phyloP scores from a whole-genome alignment of 2,888 invertebrate species.

The Heliconius ethilla region DNA sequence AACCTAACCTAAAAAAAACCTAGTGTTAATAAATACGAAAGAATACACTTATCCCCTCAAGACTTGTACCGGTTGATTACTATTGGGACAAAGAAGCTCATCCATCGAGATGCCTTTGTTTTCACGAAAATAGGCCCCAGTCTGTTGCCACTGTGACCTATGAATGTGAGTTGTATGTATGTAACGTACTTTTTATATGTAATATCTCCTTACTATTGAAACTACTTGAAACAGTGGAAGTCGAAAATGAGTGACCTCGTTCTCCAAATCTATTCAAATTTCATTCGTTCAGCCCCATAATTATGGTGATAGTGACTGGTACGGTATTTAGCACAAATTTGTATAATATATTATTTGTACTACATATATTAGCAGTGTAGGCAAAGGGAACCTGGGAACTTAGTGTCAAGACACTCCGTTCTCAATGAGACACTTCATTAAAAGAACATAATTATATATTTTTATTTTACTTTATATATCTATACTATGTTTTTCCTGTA shows the following conservation, averaged over 20 bases:
- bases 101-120: conserved; percentile 60
- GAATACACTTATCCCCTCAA: conserved; percentile 51
- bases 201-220: conserved; percentile 19
- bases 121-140: conserved; percentile 45
- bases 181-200: background rate
- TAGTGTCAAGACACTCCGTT: background rate
- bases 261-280: conserved; percentile 13
- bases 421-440: no score
- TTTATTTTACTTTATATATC: background rate
- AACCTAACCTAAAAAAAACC: conserved; percentile 14
- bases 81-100: conserved; percentile 59
- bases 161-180: background rate
- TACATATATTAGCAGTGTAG: background rate
- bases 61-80: conserved; percentile 63
- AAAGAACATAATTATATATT: no score
- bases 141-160: conserved; percentile 33
- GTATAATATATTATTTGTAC: no score
- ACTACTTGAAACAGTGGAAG: conserved; percentile 5
- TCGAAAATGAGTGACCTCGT: conserved; percentile 17
- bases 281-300: background rate
- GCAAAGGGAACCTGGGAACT: background rate
- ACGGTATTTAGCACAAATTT: background rate
- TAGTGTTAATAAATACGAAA: conserved; percentile 42
- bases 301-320: background rate
- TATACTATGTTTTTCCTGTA: background rate